Conservation (phyloP, 2,888 invertebrate species). For the Onchidella celtica region DNA sequence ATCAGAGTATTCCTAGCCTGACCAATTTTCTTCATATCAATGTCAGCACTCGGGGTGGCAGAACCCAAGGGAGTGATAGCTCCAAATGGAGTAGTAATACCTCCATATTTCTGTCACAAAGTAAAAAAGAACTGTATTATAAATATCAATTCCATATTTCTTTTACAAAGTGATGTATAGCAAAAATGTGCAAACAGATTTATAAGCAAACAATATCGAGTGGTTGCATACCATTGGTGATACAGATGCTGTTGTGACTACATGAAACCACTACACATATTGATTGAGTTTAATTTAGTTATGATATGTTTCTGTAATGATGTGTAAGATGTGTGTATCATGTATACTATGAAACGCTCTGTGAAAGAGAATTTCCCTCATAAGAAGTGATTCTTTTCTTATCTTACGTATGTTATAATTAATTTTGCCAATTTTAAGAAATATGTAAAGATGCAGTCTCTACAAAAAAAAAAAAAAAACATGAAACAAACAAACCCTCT, state of each 20-base stretch:
- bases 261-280: no score
- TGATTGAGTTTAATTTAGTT: no score
- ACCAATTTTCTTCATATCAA: conserved; percentile 98
- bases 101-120: conserved; percentile 82
- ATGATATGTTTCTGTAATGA: no score
- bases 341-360: no score
- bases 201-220: no score
- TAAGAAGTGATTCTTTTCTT: no score
- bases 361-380: no score
- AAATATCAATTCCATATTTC: background rate
- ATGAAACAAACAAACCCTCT: background rate
- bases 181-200: background rate
- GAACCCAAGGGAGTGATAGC: conserved; percentile 78
- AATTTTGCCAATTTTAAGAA: background rate
- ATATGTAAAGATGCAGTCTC: background rate
- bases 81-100: conserved; percentile 83
- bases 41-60: conserved; percentile 85
- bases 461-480: background rate
- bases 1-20: conserved; percentile 99
- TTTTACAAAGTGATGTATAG: background rate
- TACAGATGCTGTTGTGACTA: no score
- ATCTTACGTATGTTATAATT: no score
- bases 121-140: conserved; percentile 35
- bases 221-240: no score
- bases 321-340: no score